phyloP scores from a whole-genome alignment of 2,888 invertebrate species.

The Xestia ashworthii region DNA sequence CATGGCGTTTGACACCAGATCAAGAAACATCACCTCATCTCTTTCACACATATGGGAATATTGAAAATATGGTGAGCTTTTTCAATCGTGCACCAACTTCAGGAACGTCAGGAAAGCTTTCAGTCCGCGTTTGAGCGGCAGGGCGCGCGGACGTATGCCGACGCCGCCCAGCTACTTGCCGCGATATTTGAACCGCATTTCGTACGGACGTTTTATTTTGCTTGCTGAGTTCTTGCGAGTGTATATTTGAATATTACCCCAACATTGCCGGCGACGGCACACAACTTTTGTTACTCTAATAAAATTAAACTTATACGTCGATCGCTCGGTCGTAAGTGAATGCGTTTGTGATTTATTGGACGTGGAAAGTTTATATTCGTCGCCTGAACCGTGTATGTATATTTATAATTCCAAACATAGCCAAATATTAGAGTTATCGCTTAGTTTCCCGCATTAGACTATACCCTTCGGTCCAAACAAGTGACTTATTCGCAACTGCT shows the following conservation, averaged over 20 bases:
- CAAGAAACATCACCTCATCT: slow-evolving; percentile 69
- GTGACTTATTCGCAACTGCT: slow-evolving; percentile 82
- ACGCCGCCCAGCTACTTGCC: slow-evolving; percentile 75
- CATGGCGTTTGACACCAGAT: slow-evolving; percentile 68
- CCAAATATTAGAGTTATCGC: slow-evolving; percentile 61
- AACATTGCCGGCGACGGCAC: slow-evolving; percentile 46
- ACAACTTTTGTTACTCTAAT: slow-evolving; percentile 54
- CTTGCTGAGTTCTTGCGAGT: slow-evolving; percentile 66
- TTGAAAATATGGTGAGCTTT: slow-evolving; percentile 78
- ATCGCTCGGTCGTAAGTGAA: slow-evolving; percentile 73
- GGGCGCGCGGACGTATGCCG: slow-evolving; percentile 79
- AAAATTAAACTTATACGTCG: slow-evolving; percentile 46
- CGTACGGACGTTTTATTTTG: slow-evolving; percentile 75
- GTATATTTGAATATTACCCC: slow-evolving; percentile 55
- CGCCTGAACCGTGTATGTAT: slow-evolving; percentile 70
- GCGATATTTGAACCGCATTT: slow-evolving; percentile 72
- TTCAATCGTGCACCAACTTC: slow-evolving; percentile 74
- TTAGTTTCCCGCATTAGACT: slow-evolving; percentile 62
- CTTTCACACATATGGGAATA: slow-evolving; percentile 73
- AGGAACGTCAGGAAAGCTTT: slow-evolving; percentile 78
- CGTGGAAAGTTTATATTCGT: slow-evolving; percentile 81
- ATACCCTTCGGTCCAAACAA: slow-evolving; percentile 83
- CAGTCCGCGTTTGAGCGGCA: slow-evolving; percentile 88
- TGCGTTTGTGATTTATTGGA: slow-evolving; percentile 77
- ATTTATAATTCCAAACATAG: slow-evolving; percentile 67